Conservation (phyloP, 2,888 invertebrate genomes). For the Drosophila setosimentum region DNA sequence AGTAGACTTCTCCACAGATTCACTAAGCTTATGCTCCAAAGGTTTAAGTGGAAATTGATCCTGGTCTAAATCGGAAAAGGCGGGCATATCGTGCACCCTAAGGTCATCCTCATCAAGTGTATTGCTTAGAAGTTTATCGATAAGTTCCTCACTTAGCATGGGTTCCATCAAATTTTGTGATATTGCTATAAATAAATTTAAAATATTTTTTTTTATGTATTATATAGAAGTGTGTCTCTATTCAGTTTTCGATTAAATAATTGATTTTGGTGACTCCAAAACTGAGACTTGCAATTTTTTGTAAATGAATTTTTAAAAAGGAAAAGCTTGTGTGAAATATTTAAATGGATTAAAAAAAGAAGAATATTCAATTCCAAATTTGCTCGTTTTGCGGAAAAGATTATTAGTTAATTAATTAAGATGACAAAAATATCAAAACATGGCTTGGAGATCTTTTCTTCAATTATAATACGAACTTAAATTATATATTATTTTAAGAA, state of each 20-base stretch:
- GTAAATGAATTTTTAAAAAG: too few species aligned
- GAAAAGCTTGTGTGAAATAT: too few species aligned
- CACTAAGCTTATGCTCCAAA: not conserved
- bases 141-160: constrained; percentile 20
- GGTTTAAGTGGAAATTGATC: not conserved
- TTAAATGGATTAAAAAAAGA: not conserved
- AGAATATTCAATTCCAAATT: not conserved
- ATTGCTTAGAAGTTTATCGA: constrained; percentile 23
- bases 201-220: too few species aligned
- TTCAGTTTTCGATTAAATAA: not conserved
- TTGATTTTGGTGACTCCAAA: not conserved
- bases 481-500: too few species aligned
- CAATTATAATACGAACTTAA: too few species aligned
- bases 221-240: not conserved
- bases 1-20: not conserved
- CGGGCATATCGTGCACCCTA: not conserved
- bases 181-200: constrained; percentile 8
- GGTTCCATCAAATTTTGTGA: constrained; percentile 6
- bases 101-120: constrained; percentile 14
- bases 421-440: not conserved
- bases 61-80: constrained; percentile 8
- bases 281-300: not conserved
- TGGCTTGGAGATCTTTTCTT: not conserved
- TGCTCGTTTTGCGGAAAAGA: not conserved
- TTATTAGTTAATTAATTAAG: too few species aligned